phyloP scores from a whole-genome alignment of 2,113 vertebrate genomes.

The Solea solea region DNA sequence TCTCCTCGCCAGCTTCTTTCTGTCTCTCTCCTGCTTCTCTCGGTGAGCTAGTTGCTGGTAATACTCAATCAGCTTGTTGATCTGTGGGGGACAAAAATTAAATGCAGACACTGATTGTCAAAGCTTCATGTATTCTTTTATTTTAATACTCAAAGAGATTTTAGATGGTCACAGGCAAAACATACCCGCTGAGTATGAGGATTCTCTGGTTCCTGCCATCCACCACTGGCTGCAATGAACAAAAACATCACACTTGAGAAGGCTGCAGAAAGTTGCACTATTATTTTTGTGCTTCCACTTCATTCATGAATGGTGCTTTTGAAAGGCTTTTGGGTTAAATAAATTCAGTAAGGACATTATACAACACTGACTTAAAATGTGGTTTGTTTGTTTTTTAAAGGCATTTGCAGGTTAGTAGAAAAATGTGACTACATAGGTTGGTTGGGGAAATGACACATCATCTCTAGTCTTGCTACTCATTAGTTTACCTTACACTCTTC shows the following conservation, averaged over 20 bases:
- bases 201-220: constrained; percentile 99
- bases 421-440: background rate
- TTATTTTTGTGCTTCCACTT: too few species aligned
- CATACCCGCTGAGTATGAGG: constrained; percentile 91
- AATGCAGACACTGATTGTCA: background rate
- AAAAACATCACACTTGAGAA: background rate
- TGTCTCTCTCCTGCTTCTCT: constrained; percentile 95
- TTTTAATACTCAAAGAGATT: constrained; percentile 26
- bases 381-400: too few species aligned
- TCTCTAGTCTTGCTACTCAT: background rate
- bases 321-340: too few species aligned
- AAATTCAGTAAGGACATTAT: too few species aligned
- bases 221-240: constrained; percentile 90
- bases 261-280: too few species aligned
- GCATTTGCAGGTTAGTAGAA: background rate
- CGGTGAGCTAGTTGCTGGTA: constrained; percentile 97
- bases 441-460: background rate
- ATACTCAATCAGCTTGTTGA: constrained; percentile 97
- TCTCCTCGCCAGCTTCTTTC: constrained; percentile 94
- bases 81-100: constrained; percentile 77
- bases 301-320: too few species aligned
- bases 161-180: constrained; percentile 37
- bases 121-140: background rate
- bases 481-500: too few species aligned
- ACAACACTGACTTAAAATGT: too few species aligned